Percentiles rank a stretch among this genome's conserved stretches.
These are phyloP conservation scores for Xyrauchen texanus DNA, from an alignment of 2,113 vertebrate genomes.

Conservation along the genomic window DNA sequence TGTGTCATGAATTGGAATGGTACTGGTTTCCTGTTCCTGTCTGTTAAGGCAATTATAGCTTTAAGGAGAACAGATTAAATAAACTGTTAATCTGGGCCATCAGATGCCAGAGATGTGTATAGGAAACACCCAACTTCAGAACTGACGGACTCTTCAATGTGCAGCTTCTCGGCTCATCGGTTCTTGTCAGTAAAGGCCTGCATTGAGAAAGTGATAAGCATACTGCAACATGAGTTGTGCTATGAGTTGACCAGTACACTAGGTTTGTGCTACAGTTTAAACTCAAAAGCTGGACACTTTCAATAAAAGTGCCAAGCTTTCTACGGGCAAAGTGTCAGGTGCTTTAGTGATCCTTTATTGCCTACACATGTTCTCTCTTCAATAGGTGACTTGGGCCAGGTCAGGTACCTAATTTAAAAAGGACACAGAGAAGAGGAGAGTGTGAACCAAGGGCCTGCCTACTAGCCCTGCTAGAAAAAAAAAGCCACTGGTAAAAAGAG, in stretches of 20 bases:
- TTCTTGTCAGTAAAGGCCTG: too few relatives aligned
- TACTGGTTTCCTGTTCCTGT: background rate
- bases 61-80: constrained; percentile 17
- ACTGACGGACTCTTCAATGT: too few relatives aligned
- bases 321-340: constrained; percentile 1
- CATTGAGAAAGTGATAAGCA: too few relatives aligned
- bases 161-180: too few relatives aligned
- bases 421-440: background rate
- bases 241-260: too few relatives aligned
- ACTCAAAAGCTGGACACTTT: constrained; percentile 17
- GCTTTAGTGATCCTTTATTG: background rate
- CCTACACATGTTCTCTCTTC: background rate
- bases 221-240: too few relatives aligned
- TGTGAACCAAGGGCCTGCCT: background rate
- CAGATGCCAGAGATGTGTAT: background rate
- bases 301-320: constrained; percentile 35
- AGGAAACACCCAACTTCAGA: constrained; percentile 9
- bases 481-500: constrained; percentile 33
- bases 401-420: constrained; percentile 16
- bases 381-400: constrained; percentile 12
- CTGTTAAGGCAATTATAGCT: constrained; percentile 40
- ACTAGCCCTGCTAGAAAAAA: constrained; percentile 33
- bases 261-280: background rate
- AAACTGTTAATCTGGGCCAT: constrained; percentile 12
- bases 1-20: background rate